Evolutionary conservation across 2,888 invertebrate species (phyloP).

Genomic region (Pegoplata infirma): DNA sequence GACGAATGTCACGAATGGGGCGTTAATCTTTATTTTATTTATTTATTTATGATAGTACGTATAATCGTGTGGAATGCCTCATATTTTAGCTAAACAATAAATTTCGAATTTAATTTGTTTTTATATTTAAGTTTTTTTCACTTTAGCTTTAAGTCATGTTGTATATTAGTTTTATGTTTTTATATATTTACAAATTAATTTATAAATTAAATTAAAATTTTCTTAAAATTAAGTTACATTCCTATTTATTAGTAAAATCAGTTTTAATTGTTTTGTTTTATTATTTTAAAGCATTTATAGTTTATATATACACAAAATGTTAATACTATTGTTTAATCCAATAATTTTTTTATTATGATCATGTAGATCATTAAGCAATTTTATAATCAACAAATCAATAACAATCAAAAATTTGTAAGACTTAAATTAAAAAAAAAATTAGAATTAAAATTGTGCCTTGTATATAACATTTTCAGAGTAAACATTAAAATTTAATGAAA

Average conservation of each 20-base stretch:
- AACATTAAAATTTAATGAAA: too few species aligned
- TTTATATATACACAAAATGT: slow-evolving; percentile 40
- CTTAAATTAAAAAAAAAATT: slow-evolving; percentile 6
- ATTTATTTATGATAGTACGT: too few species aligned
- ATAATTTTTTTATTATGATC: not conserved
- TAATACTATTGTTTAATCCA: not conserved
- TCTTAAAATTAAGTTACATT: slow-evolving; percentile 57
- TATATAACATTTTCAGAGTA: slow-evolving; percentile 29
- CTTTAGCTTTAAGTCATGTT: slow-evolving; percentile 24
- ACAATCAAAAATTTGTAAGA: slow-evolving; percentile 31
- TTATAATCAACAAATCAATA: not conserved
- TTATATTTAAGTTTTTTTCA: not conserved
- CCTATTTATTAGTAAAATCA: slow-evolving; percentile 52
- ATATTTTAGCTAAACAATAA: too few species aligned
- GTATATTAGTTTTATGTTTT: not conserved
- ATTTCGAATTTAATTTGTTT: slow-evolving; percentile 34
- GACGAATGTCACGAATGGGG: too few species aligned
- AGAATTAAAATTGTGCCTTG: slow-evolving; percentile 54
- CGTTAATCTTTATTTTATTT: too few species aligned
- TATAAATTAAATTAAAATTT: slow-evolving; percentile 15
- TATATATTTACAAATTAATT: slow-evolving; percentile 3
- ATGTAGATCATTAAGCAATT: too few species aligned
- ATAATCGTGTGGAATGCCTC: too few species aligned
- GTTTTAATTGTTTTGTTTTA: slow-evolving; percentile 25
- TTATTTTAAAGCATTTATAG: slow-evolving; percentile 55